These are phyloP conservation scores for Centropristis striata DNA, from an alignment of 2,113 vertebrate genomes.

Conservation along the genomic window DNA sequence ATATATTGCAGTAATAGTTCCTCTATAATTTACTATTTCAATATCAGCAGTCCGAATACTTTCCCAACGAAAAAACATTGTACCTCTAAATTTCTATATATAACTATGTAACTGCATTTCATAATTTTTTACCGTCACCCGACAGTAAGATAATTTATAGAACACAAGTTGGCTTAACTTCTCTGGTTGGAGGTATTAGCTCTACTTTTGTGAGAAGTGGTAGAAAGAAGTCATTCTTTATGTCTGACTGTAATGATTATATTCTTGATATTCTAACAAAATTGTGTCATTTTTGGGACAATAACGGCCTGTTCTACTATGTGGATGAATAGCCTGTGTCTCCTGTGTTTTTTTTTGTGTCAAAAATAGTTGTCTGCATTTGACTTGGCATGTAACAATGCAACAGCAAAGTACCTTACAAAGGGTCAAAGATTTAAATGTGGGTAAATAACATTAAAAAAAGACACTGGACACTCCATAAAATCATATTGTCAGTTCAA, in stretches of 20 bases:
- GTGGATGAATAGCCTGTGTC: too few species aligned
- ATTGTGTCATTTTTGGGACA: too few species aligned
- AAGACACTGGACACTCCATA: too few species aligned
- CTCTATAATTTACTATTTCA: constrained; percentile 44
- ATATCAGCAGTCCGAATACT: constrained; percentile 35
- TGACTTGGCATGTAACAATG: neutral
- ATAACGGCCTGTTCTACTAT: too few species aligned
- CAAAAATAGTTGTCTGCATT: too few species aligned
- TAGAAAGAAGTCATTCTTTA: too few species aligned
- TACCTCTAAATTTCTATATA: neutral
- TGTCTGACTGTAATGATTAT: neutral
- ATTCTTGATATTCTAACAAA: neutral
- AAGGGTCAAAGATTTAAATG: too few species aligned
- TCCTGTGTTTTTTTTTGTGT: too few species aligned
- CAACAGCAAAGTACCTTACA: neutral
- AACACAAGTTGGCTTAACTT: constrained; percentile 4
- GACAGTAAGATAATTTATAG: constrained; percentile 13
- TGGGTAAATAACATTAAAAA: too few species aligned
- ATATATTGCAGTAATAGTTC: constrained; percentile 52
- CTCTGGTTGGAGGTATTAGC: neutral
- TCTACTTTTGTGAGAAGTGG: neutral
- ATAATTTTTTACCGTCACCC: constrained; percentile 16
- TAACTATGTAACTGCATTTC: neutral
- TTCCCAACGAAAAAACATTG: constrained; percentile 1
- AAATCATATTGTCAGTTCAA: too few species aligned